Base-by-base conservation (phyloP, 2,888 invertebrate species). In the Tortrix viridana region DNA sequence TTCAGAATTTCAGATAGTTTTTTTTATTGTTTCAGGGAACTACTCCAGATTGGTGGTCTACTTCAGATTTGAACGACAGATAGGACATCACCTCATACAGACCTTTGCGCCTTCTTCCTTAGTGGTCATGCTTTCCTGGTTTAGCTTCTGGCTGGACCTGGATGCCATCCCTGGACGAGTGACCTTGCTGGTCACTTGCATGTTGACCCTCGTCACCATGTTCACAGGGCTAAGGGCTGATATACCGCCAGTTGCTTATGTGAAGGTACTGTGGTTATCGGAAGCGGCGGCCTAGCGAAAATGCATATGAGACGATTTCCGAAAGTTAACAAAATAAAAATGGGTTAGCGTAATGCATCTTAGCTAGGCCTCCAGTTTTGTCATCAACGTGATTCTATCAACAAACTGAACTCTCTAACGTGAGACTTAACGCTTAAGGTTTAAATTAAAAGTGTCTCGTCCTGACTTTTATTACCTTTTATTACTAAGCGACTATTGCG, bases 111-210 rank as follows among this genome's bases (percentile, higher is more conserved):
- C 97, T 0, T 97, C 97, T 1, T 95, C 95, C 0, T 84, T 97
- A 32, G 96, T 97, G 6, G 97, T 97, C 9, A 95, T 96, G 93
- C 81, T 97, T 6, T 96, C 96, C 3, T 97, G 97, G 97, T 96
- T 97, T 80, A 96, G 96, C 76, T 97, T 97, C 82, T 97, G 97
- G 96, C 82, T 97, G 26, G 96, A 96, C 52, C 84, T 97, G 72
- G 97, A 97, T 76, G 97, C 96, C 0, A 96, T 97, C 55, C 97
- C 97, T 2, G 97, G 96, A 0, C 91, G 97, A 49, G 96, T 97
- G 7, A 96, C 96, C 0, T 84, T 97, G 26, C 88, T 97, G 58
- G 96, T 97, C 18, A 97, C 97, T 9, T 97, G 96, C 80, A 95
- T 97, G 94, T 90, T 97, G 73, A 96, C 97, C 0, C 86, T 97